A percentile compares a stretch with the other conserved stretches of the same genome.
phyloP scores from a whole-genome alignment of 2,797 vertebrate species.

The Adelosebastes latens region DNA sequence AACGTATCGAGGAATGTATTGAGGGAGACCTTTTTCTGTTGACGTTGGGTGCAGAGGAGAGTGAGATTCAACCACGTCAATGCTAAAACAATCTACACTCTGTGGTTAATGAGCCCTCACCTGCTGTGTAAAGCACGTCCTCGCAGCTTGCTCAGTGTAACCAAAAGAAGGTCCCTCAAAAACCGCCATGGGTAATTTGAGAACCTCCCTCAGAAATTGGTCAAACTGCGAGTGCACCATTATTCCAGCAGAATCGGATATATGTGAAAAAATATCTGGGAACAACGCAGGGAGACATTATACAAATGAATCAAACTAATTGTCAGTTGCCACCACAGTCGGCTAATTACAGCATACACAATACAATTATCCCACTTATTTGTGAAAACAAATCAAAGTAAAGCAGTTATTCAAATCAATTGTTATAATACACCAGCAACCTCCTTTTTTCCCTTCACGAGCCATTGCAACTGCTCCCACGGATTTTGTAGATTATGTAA shows the following conservation, averaged over 20 bases:
- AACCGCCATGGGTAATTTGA: constrained; percentile 94
- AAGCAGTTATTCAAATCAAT: constrained; percentile 64
- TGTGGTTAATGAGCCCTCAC: constrained; percentile 70
- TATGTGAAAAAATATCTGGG: constrained; percentile 97
- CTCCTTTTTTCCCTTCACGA: constrained; percentile 29
- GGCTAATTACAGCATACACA: constrained; percentile 72
- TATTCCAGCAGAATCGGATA: constrained; percentile 92
- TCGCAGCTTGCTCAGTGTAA: constrained; percentile 94
- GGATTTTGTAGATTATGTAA: constrained; percentile 68
- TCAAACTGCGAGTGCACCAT: constrained; percentile 94
- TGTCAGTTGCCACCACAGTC: constrained; percentile 64
- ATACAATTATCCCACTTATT: constrained; percentile 73
- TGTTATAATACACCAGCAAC: constrained; percentile 43
- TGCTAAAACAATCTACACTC: constrained; percentile 5
- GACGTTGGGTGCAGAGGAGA: constrained; percentile 15
- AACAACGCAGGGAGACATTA: constrained; percentile 36
- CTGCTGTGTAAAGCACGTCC: constrained; percentile 94
- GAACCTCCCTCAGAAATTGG: constrained; percentile 93
- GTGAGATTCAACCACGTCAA: constrained; percentile 21
- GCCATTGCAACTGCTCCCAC: constrained; percentile 50
- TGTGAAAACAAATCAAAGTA: constrained; percentile 75
- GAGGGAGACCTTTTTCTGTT: constrained; percentile 96
- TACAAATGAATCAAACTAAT: constrained; percentile 69
- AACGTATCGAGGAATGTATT: constrained; percentile 97
- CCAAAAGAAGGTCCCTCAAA: constrained; percentile 99